phyloP scores from a whole-genome alignment of 2,113 vertebrate genomes.

The Gracilinanus agilis region DNA sequence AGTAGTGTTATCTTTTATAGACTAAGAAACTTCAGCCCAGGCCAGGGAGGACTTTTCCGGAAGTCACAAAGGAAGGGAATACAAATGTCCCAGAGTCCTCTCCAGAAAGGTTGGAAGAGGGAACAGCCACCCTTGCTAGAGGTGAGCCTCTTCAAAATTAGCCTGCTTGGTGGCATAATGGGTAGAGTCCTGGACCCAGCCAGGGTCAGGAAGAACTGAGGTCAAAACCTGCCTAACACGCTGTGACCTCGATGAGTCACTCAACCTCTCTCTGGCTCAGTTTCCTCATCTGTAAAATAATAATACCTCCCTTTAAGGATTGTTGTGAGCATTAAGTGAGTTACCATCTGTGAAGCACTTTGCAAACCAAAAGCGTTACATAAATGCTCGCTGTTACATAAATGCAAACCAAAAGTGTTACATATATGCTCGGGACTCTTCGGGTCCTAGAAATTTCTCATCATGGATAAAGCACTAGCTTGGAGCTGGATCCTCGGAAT shows the following conservation, averaged over 20 bases:
- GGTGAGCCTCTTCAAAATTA: neutral
- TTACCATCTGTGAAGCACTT: neutral
- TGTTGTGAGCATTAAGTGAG: neutral
- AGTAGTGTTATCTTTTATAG: conserved; percentile 30
- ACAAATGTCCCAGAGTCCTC: neutral
- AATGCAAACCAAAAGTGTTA: neutral
- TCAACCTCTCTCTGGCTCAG: too few relatives aligned
- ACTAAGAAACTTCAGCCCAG: neutral
- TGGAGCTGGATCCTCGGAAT: neutral
- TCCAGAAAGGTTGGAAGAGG: neutral
- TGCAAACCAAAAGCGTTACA: neutral
- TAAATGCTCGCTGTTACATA: neutral
- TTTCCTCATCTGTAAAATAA: conserved; percentile 3
- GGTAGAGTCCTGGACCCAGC: neutral
- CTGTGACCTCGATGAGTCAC: neutral
- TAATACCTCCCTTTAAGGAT: neutral
- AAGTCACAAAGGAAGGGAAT: neutral
- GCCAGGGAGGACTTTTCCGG: neutral
- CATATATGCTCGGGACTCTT: neutral
- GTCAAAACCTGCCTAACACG: neutral
- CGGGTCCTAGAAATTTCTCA: neutral
- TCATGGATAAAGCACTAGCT: neutral
- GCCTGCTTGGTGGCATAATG: neutral
- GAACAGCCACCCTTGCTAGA: neutral
- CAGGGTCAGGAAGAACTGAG: neutral